Conservation (phyloP, 2,113 vertebrate genomes). For the Butorides virescens region DNA sequence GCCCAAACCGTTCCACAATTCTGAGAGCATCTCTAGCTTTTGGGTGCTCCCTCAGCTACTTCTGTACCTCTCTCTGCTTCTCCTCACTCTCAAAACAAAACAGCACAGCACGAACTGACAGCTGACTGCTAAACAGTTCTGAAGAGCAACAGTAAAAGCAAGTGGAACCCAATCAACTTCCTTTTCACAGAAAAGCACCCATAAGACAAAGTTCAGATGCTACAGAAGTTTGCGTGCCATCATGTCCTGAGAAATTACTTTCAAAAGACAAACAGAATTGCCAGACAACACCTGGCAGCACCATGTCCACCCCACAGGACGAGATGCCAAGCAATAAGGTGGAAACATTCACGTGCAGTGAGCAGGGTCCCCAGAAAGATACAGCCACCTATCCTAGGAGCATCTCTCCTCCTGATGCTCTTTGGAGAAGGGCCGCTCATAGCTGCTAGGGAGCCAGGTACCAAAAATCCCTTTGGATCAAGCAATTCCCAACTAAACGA, state of each 20-base stretch:
- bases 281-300: neutral
- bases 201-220: neutral
- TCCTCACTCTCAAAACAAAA: neutral
- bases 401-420: no score
- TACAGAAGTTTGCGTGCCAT: no score
- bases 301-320: no score
- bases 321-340: no score
- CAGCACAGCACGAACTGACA: neutral
- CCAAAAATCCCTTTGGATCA: neutral
- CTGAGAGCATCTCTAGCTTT: neutral
- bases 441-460: neutral
- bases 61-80: neutral
- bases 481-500: fast-evolving
- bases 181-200: neutral
- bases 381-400: no score
- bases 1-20: neutral
- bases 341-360: fast-evolving
- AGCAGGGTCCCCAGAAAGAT: neutral
- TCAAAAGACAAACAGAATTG: neutral
- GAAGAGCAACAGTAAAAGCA: neutral
- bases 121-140: neutral
- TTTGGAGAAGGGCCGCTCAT: no score
- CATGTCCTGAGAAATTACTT: neutral
- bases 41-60: neutral
- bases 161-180: neutral